phyloP scores from a whole-genome alignment of 2,113 vertebrate genomes.

The Xiphophorus maculatus region DNA sequence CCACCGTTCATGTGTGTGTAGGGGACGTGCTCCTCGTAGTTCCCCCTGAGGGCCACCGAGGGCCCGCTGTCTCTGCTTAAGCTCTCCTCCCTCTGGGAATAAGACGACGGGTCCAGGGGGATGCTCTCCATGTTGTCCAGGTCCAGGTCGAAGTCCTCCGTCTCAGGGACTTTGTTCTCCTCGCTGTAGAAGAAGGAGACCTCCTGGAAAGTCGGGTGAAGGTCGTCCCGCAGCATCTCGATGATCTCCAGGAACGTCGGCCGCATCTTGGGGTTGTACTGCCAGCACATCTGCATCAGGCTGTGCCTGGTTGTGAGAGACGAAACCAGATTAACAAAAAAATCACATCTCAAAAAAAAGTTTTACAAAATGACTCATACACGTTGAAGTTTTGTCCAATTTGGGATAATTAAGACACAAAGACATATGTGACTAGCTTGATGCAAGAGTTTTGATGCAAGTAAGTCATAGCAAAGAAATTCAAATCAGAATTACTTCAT shows the following conservation, averaged over 20 bases:
- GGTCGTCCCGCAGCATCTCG: constrained; percentile 92
- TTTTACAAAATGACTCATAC: too few relatives aligned
- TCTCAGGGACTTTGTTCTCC: constrained; percentile 94
- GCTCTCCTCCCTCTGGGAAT: constrained; percentile 87
- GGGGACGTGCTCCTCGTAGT: constrained; percentile 92
- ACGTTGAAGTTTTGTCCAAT: too few relatives aligned
- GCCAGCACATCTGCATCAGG: constrained; percentile 99
- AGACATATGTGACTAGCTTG: too few relatives aligned
- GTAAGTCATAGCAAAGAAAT: neutral
- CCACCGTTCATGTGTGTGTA: constrained; percentile 98
- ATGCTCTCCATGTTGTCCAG: constrained; percentile 99
- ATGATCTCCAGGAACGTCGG: constrained; percentile 95
- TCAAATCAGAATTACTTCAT: neutral
- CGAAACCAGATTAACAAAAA: neutral
- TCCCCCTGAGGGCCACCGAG: constrained; percentile 86
- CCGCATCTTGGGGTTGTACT: constrained; percentile 98
- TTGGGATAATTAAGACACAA: too few relatives aligned
- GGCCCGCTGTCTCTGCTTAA: constrained; percentile 86
- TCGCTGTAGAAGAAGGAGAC: constrained; percentile 98
- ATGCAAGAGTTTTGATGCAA: neutral
- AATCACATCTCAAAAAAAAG: too few relatives aligned
- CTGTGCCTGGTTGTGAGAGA: constrained; percentile 78
- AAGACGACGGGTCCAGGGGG: constrained; percentile 92
- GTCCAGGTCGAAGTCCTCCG: constrained; percentile 94
- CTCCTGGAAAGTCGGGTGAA: constrained; percentile 92